Conservation (phyloP, 2,113 vertebrate genomes). For the Falcunculus frontatus region DNA sequence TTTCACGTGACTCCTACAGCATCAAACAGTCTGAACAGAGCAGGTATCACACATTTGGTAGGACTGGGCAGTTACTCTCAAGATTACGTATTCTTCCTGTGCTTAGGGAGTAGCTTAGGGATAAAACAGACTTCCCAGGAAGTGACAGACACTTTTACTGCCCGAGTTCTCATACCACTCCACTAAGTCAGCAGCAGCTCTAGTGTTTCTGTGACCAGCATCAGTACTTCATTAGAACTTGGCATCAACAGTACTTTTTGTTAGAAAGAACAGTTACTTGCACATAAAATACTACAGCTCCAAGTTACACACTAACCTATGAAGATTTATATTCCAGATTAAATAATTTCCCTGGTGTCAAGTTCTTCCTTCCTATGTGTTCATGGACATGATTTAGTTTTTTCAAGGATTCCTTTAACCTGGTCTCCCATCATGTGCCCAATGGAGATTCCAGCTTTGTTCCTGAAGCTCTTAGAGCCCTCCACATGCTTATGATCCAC, state of each 20-base stretch:
- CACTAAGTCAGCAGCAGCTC: neutral
- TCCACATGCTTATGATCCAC: neutral
- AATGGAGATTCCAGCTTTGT: neutral
- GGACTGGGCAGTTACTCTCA: neutral
- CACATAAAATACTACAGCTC: neutral
- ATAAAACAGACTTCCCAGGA: neutral
- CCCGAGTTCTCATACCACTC: neutral
- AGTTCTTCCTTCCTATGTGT: neutral
- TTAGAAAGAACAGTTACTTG: neutral
- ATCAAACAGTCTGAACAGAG: neutral
- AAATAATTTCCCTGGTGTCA: neutral
- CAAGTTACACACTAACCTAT: neutral
- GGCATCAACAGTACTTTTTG: neutral
- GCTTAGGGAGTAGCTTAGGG: neutral
- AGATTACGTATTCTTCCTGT: neutral
- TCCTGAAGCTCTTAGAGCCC: neutral
- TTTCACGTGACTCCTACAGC: neutral
- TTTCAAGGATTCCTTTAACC: neutral
- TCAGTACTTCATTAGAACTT: neutral
- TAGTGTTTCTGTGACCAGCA: neutral
- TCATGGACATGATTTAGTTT: neutral
- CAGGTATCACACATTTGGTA: neutral
- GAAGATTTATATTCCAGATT: neutral
- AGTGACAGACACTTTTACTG: neutral
- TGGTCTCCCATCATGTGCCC: fast-evolving